Conservation (phyloP, 1,140 invertebrate genomes). For the Plectrocnemia conspersa region DNA sequence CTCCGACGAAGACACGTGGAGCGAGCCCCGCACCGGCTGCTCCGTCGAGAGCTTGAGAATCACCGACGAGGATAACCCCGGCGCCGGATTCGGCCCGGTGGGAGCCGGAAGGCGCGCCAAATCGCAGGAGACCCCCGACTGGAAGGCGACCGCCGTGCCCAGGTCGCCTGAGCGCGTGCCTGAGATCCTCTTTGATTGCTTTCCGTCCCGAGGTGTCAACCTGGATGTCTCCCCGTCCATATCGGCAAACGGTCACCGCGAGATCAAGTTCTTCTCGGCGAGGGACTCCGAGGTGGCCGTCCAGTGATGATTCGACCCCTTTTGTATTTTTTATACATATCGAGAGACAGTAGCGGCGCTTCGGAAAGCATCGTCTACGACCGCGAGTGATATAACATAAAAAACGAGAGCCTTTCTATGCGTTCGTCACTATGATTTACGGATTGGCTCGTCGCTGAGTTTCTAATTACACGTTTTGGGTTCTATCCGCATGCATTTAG, state of each 20-base stretch:
- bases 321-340: background rate
- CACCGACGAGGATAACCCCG: slow-evolving; percentile 34
- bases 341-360: no score
- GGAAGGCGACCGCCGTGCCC: slow-evolving; percentile 25
- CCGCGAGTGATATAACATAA: no score
- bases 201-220: slow-evolving; percentile 38
- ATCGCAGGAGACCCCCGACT: slow-evolving; percentile 37
- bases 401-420: no score
- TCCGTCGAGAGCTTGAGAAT: slow-evolving; percentile 28
- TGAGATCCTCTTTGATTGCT: slow-evolving; percentile 26
- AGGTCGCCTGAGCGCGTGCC: slow-evolving; percentile 21
- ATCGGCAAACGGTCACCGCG: slow-evolving; percentile 69
- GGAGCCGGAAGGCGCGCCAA: slow-evolving; percentile 49
- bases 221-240: slow-evolving; percentile 73
- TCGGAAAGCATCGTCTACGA: no score
- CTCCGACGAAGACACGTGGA: slow-evolving; percentile 52
- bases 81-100: slow-evolving; percentile 52
- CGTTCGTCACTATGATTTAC: no score
- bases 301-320: background rate
- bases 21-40: slow-evolving; percentile 52
- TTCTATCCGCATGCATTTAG: no score
- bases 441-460: no score
- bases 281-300: slow-evolving; percentile 38
- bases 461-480: no score
- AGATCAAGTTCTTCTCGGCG: slow-evolving; percentile 70